Base-by-base conservation (phyloP, 2,888 invertebrate genomes). In the Allophyes oxyacanthae region DNA sequence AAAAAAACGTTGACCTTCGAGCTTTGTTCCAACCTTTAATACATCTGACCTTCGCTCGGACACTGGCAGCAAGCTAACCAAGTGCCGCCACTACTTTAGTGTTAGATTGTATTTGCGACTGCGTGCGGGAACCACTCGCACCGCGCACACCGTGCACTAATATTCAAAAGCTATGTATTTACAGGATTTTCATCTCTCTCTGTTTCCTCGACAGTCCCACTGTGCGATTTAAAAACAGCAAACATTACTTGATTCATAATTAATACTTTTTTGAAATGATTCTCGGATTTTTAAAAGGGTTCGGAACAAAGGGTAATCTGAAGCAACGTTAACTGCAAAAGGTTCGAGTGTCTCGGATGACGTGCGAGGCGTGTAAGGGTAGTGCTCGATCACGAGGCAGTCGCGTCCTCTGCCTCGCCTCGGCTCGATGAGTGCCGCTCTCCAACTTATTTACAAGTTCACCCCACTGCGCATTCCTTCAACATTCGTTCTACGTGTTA, bases 1-100 rank as follows among this genome's bases (percentile, higher is more conserved):
- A 33, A 61, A 66, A 66, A 61, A 59, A 3, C 20, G 4, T 4
- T 6, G 9, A 28, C 49, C 41, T 59, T 66, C n/a, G 38, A 30
- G n/a, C 38, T 45, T 13, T 36, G 4, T n/a, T 30, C 0, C 8
- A 60, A 25, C 61, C 67, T 66, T 66, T 30, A 49, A 14, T 20
- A 28, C 4, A 38, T 13, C 25, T 45, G 30, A 43, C 67, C 67
- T 62, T 66, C 42, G 28, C 33, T 37, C 25, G 13, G 26, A 26
- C 41, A 25, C 20, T 7, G 13, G 32, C 13, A n/a, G 65, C 11
- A 3, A 14, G 36, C 36, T 11, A 46, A 20, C 8, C 2, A 6
- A 13, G 8, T 13, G 14, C 26, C 20, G 26, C 1, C 8, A 7
- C 15, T 34, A 25, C 30, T 10, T 1, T 6, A 6, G n/a, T n/a